A percentile compares a stretch with the other conserved stretches of the same genome.
phyloP scores from a whole-genome alignment of 2,797 vertebrate species.

The Pseudotriccus pelzelni region DNA sequence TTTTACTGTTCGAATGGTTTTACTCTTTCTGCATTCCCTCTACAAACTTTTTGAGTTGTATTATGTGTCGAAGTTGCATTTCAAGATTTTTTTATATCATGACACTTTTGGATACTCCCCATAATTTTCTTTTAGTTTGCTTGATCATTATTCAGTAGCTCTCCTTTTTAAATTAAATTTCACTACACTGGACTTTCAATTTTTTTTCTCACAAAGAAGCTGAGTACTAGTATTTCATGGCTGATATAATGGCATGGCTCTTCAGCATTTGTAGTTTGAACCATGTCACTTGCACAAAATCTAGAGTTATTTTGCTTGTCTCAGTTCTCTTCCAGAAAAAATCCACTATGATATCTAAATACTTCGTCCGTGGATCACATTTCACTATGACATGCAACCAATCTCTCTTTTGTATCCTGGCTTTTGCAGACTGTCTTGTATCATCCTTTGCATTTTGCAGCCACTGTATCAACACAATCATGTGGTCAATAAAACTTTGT shows the following conservation, averaged over 20 bases:
- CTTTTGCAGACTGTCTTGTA: background rate
- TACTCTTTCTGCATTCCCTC: background rate
- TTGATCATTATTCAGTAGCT: background rate
- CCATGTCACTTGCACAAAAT: background rate
- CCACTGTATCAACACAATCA: rapidly evolving
- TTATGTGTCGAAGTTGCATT: background rate
- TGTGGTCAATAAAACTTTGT: background rate
- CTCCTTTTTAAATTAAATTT: background rate
- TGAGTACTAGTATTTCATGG: background rate
- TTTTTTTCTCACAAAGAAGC: background rate
- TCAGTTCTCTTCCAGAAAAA: background rate
- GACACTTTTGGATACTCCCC: background rate
- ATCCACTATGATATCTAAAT: background rate
- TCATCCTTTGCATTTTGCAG: background rate
- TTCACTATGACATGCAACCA: background rate
- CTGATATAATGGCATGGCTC: background rate
- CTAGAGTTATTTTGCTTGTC: background rate
- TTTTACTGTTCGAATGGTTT: background rate
- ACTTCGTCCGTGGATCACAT: background rate
- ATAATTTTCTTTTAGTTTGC: background rate
- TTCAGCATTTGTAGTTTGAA: background rate
- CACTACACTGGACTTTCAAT: background rate
- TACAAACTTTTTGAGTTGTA: background rate
- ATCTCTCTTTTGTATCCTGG: background rate
- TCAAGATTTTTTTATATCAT: background rate